Percentiles rank a stretch among this genome's conserved stretches.
These are phyloP conservation scores for Typhlichthys eigenmanni DNA, from an alignment of 2,797 vertebrate genomes.

Conservation along the genomic window DNA sequence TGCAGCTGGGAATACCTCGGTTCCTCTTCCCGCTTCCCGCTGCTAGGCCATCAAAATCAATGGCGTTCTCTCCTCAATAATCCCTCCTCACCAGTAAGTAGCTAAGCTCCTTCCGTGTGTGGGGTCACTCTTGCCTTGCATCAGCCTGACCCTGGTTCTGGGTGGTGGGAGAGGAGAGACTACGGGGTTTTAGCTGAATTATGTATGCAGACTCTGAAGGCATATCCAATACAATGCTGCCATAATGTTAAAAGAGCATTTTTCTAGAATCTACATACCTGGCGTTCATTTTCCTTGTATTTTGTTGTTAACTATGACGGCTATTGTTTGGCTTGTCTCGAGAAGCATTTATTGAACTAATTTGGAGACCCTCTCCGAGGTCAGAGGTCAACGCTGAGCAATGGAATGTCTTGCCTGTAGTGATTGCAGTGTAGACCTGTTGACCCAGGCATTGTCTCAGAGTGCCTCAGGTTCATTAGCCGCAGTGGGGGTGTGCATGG, in stretches of 20 bases:
- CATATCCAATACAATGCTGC: slow-evolving; percentile 13
- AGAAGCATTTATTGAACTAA: slow-evolving; percentile 40
- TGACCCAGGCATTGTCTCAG: slow-evolving; percentile 66
- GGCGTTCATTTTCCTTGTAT: background rate
- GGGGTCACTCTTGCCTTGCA: slow-evolving; percentile 21
- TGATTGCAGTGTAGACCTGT: slow-evolving; percentile 55
- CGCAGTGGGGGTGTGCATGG: slow-evolving; percentile 4
- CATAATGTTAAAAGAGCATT: background rate
- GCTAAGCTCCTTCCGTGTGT: slow-evolving; percentile 18
- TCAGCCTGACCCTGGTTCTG: slow-evolving; percentile 19
- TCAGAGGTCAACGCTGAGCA: slow-evolving; percentile 58
- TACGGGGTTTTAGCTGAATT: background rate
- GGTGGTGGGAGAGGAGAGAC: slow-evolving; percentile 4
- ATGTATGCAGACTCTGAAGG: background rate
- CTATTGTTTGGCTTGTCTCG: slow-evolving; percentile 18
- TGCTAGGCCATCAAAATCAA: slow-evolving; percentile 31
- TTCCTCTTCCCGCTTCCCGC: slow-evolving; percentile 36
- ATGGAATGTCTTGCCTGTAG: slow-evolving; percentile 62
- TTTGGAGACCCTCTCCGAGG: slow-evolving; percentile 43
- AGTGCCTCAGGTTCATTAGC: slow-evolving; percentile 55
- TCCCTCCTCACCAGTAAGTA: slow-evolving; percentile 17
- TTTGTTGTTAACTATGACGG: slow-evolving; percentile 7
- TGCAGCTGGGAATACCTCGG: slow-evolving; percentile 55
- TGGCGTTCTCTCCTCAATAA: slow-evolving; percentile 27
- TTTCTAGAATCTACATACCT: background rate